phyloP scores from a whole-genome alignment of 2,888 invertebrate species.

The Lepidonotus clava region DNA sequence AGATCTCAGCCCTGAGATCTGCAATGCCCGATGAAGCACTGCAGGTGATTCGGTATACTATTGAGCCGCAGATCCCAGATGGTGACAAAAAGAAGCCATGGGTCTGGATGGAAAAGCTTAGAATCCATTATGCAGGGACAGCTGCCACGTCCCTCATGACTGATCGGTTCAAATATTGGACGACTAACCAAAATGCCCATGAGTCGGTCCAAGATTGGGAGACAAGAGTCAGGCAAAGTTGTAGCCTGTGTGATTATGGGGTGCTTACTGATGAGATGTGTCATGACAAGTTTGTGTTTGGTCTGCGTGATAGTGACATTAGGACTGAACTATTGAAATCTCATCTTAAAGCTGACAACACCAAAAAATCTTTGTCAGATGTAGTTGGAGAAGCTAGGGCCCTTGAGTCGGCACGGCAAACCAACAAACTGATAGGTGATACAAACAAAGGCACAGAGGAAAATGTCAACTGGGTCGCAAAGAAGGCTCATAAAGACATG shows the following conservation, averaged over 20 bases:
- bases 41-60: conserved; percentile 18
- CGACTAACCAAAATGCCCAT: not conserved
- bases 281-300: conserved; percentile 20
- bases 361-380: not conserved
- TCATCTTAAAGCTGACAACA: conserved; percentile 11
- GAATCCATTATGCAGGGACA: not conserved
- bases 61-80: conserved; percentile 5
- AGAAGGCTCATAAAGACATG: not conserved
- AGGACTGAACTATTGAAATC: not conserved
- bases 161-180: not conserved
- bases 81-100: not conserved
- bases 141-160: not conserved
- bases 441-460: not conserved
- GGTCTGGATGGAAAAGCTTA: conserved; percentile 1
- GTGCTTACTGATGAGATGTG: conserved; percentile 3
- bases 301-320: not conserved
- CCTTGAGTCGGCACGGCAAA: not conserved
- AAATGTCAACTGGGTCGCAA: not conserved
- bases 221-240: not conserved
- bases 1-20: not conserved
- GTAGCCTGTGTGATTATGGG: conserved; percentile 28
- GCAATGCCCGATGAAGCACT: conserved; percentile 33
- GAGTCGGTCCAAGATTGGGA: conserved; percentile 31
- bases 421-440: not conserved
- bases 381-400: not conserved